Conservation (phyloP, 2,888 invertebrate genomes). For the Nephrotoma appendiculata region DNA sequence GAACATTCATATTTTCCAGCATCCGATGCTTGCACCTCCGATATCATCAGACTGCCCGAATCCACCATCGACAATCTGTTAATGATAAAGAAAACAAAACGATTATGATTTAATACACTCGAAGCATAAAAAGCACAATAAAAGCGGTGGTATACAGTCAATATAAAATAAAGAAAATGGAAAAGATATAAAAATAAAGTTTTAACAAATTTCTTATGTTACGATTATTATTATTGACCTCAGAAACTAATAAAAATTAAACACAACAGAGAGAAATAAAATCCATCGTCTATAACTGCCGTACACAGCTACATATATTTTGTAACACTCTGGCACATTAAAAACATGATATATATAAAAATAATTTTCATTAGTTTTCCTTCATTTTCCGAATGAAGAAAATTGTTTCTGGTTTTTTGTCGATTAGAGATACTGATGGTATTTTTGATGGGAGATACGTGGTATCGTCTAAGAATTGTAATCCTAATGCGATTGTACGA, state of each 20-base stretch:
- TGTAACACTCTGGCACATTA: not conserved
- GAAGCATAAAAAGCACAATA: not conserved
- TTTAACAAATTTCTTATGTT: not conserved
- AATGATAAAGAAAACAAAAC: not conserved
- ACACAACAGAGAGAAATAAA: not conserved
- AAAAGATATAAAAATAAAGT: not conserved
- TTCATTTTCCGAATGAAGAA: not conserved
- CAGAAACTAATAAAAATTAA: not conserved
- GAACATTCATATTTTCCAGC: constrained; percentile 20
- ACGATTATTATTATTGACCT: not conserved
- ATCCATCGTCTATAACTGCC: not conserved
- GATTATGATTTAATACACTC: not conserved
- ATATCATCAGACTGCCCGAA: constrained; percentile 19
- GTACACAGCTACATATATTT: not conserved
- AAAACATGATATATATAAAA: not conserved
- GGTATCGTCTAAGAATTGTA: too few species aligned
- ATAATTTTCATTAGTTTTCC: not conserved
- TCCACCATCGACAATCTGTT: constrained; percentile 18
- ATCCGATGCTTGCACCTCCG: constrained; percentile 18
- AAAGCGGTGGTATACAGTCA: not conserved
- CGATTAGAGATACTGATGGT: not conserved
- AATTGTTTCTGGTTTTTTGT: not conserved
- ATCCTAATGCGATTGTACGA: too few species aligned
- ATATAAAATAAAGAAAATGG: not conserved
- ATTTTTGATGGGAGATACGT: not conserved